Evolutionary conservation across 2,888 invertebrate genomes (phyloP), one percentile per base, ranked within the genome.

Genomic region (Hypomecis atomaria): DNA sequence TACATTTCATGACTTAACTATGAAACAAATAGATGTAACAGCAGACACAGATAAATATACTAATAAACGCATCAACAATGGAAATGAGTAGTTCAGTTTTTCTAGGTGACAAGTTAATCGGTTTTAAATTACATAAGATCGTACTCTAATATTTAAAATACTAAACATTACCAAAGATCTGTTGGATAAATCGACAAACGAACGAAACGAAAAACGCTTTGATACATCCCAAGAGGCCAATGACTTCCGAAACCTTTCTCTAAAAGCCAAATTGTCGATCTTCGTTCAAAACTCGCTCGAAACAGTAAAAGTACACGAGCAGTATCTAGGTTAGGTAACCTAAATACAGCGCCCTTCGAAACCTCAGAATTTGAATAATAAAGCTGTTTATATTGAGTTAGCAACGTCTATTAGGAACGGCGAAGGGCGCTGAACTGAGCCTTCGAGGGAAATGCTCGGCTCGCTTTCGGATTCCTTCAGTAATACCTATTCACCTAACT

Each of bases 341-440:
- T 65, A 60, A 52, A 65, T 57, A 54, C 45, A 23, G 40, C 44
- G 59, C 44, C 55, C 53, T 47, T 64, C 56, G 23, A 45, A 63
- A 33, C 49, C 52, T 42, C 40, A 50, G 56, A 47, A 60, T 65
- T 60, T 53, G 56, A 57, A 65, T 65, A 65, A 60, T 60, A 65
- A 60, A 48, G 60, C 60, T 60, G 52, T 60, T 59, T 58, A 56
- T 45, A 56, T 60, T 65, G 59, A 60, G 65, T 65, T 60, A 65
- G 59, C 45, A 52, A 53, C 52, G 47, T 43, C 44, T 63, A 62
- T 60, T 65, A 65, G 63, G 63, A 58, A 62, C 57, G 40, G 33
- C 58, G 40, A 55, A 65, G 63, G 59, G 48, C 61, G 44, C 36
- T 61, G 63, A 69, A 40, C 36, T 61, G 63, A 69, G 63, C 68